A percentile compares a stretch with the other conserved stretches of the same genome.
These are phyloP conservation scores for Xerus inauris DNA, from an alignment of 2,113 vertebrate genomes.

Conservation along the genomic window DNA sequence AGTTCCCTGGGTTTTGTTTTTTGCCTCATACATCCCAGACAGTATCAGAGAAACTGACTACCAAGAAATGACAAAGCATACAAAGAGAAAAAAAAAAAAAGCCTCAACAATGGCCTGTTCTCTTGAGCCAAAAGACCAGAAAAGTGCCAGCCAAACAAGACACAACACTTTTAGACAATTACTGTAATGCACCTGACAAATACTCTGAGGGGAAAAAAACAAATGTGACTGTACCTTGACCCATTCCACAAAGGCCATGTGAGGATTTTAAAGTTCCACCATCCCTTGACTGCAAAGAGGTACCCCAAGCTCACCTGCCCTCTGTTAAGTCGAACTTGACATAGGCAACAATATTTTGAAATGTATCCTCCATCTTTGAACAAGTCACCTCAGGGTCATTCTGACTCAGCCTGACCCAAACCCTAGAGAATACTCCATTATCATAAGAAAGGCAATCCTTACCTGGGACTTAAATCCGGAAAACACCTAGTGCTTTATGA, in stretches of 20 bases:
- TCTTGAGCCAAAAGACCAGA: neutral
- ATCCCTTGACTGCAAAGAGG: neutral
- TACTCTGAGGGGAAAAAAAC: neutral
- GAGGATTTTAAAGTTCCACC: neutral
- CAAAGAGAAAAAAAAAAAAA: neutral
- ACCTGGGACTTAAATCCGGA: too few species aligned
- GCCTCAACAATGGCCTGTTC: neutral
- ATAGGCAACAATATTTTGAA: too few species aligned
- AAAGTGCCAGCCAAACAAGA: neutral
- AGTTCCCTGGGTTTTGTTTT: neutral
- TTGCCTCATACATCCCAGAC: neutral
- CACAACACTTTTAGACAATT: neutral
- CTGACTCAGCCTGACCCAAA: too few species aligned
- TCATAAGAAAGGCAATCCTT: too few species aligned
- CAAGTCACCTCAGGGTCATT: too few species aligned
- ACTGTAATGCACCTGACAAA: neutral
- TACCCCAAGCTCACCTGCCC: fast-evolving
- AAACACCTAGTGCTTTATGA: too few species aligned
- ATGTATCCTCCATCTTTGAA: too few species aligned
- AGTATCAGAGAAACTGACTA: neutral
- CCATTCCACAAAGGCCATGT: neutral
- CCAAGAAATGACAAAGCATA: neutral
- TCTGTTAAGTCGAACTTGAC: too few species aligned
- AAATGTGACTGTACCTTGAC: neutral
- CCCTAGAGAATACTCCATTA: too few species aligned